Percentiles rank a stretch among this genome's conserved stretches.
Evolutionary conservation across 2,113 vertebrate genomes (phyloP).

Genomic region (Phycodurus eques): DNA sequence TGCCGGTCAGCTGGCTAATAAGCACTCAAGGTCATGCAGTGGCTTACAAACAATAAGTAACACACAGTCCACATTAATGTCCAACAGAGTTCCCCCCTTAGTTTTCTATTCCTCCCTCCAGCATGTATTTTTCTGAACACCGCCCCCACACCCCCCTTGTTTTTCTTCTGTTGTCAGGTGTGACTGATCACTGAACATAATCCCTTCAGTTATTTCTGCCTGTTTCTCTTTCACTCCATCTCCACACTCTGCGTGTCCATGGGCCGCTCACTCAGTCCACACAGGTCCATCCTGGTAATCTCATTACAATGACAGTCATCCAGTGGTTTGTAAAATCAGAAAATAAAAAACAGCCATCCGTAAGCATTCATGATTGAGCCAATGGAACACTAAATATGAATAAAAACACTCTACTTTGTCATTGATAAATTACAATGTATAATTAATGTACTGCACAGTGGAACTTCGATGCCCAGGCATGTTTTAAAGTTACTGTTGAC

Average conservation of each 20-base stretch:
- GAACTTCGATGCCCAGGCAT: too few relatives aligned
- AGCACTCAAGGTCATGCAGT: slow-evolving; percentile 6
- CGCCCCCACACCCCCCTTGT: neutral
- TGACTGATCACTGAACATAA: slow-evolving; percentile 21
- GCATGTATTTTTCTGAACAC: neutral
- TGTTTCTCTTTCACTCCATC: neutral
- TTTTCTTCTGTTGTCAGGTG: slow-evolving; percentile 6
- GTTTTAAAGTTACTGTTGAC: too few relatives aligned
- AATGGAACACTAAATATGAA: too few relatives aligned
- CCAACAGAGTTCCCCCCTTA: neutral
- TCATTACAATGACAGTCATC: neutral
- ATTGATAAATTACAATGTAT: too few relatives aligned
- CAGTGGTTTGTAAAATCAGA: neutral
- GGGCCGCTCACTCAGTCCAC: neutral
- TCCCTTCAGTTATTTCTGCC: slow-evolving; percentile 5
- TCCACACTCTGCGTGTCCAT: slow-evolving; percentile 8
- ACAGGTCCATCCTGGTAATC: slow-evolving; percentile 14
- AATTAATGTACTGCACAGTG: too few relatives aligned
- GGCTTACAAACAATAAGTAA: neutral
- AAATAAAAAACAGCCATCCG: neutral
- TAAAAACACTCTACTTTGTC: too few relatives aligned
- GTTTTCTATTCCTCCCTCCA: slow-evolving; percentile 4
- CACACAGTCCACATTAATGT: neutral
- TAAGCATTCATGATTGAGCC: neutral
- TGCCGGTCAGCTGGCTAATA: slow-evolving; percentile 16